A percentile compares a stretch with the other conserved stretches of the same genome.
These are phyloP conservation scores for Cnemophilus loriae DNA, from an alignment of 2,113 vertebrate genomes.

Conservation along the genomic window DNA sequence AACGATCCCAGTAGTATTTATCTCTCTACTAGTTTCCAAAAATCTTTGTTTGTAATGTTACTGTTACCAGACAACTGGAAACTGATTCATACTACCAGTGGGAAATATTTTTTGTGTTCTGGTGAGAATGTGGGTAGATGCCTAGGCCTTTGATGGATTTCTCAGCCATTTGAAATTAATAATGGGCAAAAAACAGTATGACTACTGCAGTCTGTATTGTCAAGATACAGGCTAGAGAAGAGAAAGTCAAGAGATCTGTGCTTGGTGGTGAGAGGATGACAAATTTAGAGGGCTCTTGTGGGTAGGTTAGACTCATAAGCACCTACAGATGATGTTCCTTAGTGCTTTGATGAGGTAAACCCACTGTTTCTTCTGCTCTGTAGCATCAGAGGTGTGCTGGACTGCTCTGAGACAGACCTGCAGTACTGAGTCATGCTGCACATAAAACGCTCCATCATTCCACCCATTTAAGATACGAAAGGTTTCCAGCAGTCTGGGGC, in stretches of 20 bases:
- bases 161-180: background rate
- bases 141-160: background rate
- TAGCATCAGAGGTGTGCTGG: background rate
- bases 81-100: background rate
- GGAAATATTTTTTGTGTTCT: background rate
- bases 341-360: background rate
- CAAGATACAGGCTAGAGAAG: background rate
- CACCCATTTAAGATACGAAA: background rate
- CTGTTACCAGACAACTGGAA: background rate
- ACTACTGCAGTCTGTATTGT: background rate
- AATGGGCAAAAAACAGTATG: background rate
- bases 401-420: background rate
- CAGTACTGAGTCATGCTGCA: background rate
- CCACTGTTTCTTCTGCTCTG: background rate
- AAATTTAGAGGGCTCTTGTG: background rate
- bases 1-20: background rate
- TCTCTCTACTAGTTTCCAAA: background rate
- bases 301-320: background rate
- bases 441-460: background rate
- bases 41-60: background rate
- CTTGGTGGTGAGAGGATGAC: background rate
- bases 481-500: background rate
- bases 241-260: background rate
- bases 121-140: background rate
- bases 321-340: background rate